Base-by-base conservation (phyloP, 2,888 invertebrate genomes). In the Chrysina gloriosa region DNA sequence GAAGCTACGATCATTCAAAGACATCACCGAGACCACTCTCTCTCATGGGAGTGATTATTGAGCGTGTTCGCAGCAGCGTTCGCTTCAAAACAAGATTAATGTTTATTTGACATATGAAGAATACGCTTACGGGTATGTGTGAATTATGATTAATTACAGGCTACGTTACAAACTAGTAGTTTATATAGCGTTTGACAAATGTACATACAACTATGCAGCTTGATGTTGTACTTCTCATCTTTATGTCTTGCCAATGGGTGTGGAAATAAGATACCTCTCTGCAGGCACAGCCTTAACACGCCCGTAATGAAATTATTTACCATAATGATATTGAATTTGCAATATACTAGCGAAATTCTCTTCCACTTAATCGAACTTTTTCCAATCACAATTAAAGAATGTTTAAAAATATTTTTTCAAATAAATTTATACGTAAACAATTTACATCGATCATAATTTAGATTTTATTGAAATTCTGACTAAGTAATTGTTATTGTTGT, bases 21-120 rank as follows among this genome's bases (percentile, higher is more conserved):
- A 58, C 56, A 36, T 61, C 50, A 50, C 64, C 47, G 27, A 65
- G 45, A 54, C 50, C 54, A 54, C 58, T 36, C 50, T 63, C 66
- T 63, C 69, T 58, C 67, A 58, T 56, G 63, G 67, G 65, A 65
- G 61, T 45, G 70, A 69, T 69, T 69, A 69, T 63, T 64, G 64
- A 64, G 54, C 50, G 61, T 63, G 68, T 68, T 68, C 63, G 63
- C 68, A 21, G 58, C 58, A 64, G 68, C 64, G 54, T 64, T 68
- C 63, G 45, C 47, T 58, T 63, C 69, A 69, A 69, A 69, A 69
- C 70, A 70, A 70, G 70, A 70, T 70, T 70, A 70, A 70, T 70
- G 68, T 65, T 65, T 54, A 66, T 66, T 70, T 70, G 68, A 68
- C 65, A 63, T 52, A 58, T 63, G 63, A 50, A 50, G 65, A 64